Evolutionary conservation across 2,113 vertebrate species (phyloP).

Genomic region (Onychostoma macrolepis): DNA sequence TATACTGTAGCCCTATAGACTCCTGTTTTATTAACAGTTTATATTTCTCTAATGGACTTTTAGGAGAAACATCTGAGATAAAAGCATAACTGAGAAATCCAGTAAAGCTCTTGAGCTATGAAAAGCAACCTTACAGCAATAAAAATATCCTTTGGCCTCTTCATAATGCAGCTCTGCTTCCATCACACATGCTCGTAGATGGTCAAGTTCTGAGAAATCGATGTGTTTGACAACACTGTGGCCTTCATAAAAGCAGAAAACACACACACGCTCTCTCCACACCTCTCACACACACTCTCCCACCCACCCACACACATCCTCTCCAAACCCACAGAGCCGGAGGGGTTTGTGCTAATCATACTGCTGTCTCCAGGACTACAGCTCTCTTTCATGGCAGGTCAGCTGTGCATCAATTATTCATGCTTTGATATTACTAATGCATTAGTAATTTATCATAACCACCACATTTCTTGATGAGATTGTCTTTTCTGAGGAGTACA

Average conservation of each 20-base stretch:
- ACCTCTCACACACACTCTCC: neutral
- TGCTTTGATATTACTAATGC: slow-evolving; percentile 64
- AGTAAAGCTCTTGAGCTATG: slow-evolving; percentile 1
- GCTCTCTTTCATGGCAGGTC: slow-evolving; percentile 57
- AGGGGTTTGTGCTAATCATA: slow-evolving; percentile 56
- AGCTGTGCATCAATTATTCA: slow-evolving; percentile 64
- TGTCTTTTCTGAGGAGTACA: slow-evolving; percentile 62
- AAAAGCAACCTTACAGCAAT: slow-evolving; percentile 4
- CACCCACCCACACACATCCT: slow-evolving; percentile 30
- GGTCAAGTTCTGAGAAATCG: slow-evolving; percentile 23
- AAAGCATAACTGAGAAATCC: neutral
- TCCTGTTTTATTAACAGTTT: neutral
- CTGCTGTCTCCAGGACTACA: slow-evolving; percentile 49
- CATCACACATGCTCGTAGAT: neutral
- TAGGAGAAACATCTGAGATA: slow-evolving; percentile 17
- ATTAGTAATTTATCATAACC: slow-evolving; percentile 63
- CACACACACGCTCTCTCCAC: slow-evolving; percentile 4
- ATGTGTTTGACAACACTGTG: slow-evolving; percentile 20
- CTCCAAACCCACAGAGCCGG: slow-evolving; percentile 29
- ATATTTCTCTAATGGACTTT: neutral
- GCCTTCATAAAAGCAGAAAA: slow-evolving; percentile 2
- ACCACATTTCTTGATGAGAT: slow-evolving; percentile 59
- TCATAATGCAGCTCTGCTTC: neutral
- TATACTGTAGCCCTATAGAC: neutral
- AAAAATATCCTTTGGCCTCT: neutral